Percentiles rank a stretch among this genome's conserved stretches.
Conservation (phyloP, 2,888 invertebrate genomes). For the Melanchra persicariae region DNA sequence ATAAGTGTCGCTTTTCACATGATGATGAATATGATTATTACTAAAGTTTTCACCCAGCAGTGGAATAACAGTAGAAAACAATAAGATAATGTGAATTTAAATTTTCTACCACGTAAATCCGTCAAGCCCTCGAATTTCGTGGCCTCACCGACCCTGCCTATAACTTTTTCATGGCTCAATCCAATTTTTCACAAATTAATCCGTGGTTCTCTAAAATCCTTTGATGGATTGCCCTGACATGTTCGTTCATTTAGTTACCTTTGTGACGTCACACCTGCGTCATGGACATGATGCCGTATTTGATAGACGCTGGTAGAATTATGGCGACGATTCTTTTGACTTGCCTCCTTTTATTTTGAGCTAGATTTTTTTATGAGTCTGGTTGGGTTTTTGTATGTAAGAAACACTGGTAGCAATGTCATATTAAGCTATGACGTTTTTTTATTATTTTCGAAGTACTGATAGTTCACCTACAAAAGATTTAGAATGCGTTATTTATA, state of each 20-base stretch:
- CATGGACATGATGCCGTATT: slow-evolving; percentile 11
- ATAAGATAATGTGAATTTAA: no score
- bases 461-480: no score
- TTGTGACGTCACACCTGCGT: slow-evolving; percentile 38
- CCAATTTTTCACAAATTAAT: slow-evolving; percentile 65
- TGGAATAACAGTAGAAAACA: neutral
- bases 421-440: no score
- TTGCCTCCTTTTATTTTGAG: slow-evolving; percentile 3
- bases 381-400: neutral
- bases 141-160: slow-evolving; percentile 34
- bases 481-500: no score
- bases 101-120: neutral
- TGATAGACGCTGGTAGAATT: slow-evolving; percentile 7
- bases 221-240: slow-evolving; percentile 52
- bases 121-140: neutral
- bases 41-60: no score
- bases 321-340: neutral
- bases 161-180: slow-evolving; percentile 63
- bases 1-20: no score
- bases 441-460: no score
- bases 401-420: neutral
- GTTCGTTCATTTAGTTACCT: slow-evolving; percentile 43
- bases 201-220: slow-evolving; percentile 56
- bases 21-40: no score
- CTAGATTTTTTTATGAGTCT: neutral